phyloP scores from a whole-genome alignment of 2,888 invertebrate genomes.

The Elaeidobius kamerunicus region DNA sequence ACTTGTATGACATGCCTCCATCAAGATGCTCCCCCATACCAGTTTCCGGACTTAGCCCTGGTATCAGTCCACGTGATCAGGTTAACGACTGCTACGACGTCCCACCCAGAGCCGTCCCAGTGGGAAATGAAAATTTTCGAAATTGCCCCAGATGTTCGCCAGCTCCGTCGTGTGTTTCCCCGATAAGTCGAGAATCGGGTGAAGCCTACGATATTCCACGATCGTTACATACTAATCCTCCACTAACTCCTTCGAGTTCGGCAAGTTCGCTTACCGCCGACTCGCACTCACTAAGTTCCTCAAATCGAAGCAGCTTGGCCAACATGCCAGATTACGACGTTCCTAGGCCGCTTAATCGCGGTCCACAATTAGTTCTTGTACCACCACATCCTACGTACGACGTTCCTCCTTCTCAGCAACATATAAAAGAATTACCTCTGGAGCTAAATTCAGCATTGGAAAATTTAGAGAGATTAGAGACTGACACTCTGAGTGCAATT shows the following conservation, averaged over 20 bases:
- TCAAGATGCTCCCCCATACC: constrained; percentile 45
- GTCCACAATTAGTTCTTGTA: constrained; percentile 36
- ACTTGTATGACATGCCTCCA: constrained; percentile 65
- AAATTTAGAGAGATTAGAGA: constrained; percentile 65
- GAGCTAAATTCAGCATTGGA: constrained; percentile 75
- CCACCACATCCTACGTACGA: constrained; percentile 55
- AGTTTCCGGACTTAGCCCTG: constrained; percentile 43
- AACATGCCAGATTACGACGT: constrained; percentile 70
- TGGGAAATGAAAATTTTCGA: constrained; percentile 55
- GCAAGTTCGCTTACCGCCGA: constrained; percentile 62
- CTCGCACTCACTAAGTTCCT: constrained; percentile 56
- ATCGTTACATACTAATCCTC: constrained; percentile 45
- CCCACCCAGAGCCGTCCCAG: constrained; percentile 60
- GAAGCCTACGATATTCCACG: constrained; percentile 66
- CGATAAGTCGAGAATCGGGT: constrained; percentile 45
- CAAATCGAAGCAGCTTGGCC: constrained; percentile 49
- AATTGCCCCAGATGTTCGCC: constrained; percentile 54
- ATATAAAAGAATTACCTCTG: constrained; percentile 63
- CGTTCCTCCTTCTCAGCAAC: constrained; percentile 49
- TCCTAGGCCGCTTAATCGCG: constrained; percentile 54
- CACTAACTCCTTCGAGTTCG: constrained; percentile 44
- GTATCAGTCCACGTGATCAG: constrained; percentile 40
- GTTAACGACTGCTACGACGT: constrained; percentile 57
- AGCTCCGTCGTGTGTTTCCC: constrained; percentile 51
- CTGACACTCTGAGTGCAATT: constrained; percentile 79